These are phyloP conservation scores for Microtus richardsoni DNA, from an alignment of 2,113 vertebrate genomes.

Conservation along the genomic window DNA sequence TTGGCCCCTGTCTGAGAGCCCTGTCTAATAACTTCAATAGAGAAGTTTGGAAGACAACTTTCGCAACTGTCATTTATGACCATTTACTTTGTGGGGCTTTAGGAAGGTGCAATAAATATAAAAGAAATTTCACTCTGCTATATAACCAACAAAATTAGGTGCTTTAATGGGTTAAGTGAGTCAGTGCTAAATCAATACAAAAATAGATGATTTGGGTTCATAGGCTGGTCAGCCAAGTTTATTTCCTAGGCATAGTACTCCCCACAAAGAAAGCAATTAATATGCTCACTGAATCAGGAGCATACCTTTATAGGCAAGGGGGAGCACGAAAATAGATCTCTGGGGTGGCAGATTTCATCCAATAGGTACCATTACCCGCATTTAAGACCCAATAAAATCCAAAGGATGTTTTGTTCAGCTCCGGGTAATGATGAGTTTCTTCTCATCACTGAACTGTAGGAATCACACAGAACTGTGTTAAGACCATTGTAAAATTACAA, in stretches of 20 bases:
- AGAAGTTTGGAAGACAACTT: constrained; percentile 40
- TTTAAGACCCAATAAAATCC: constrained; percentile 53
- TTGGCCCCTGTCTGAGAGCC: neutral
- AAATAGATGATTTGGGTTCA: constrained; percentile 80
- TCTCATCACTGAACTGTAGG: constrained; percentile 27
- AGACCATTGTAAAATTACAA: constrained; percentile 50
- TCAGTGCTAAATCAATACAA: constrained; percentile 78
- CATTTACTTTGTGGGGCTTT: constrained; percentile 47
- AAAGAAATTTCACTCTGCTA: constrained; percentile 65
- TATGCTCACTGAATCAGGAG: constrained; percentile 61
- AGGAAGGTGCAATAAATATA: constrained; percentile 70
- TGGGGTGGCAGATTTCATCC: constrained; percentile 37
- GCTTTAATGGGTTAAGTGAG: constrained; percentile 74
- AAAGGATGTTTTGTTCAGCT: constrained; percentile 43
- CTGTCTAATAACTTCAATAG: neutral
- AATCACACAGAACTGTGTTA: neutral
- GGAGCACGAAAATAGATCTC: constrained; percentile 53
- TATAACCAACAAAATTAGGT: constrained; percentile 67
- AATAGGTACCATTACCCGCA: constrained; percentile 12
- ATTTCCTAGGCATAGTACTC: constrained; percentile 64
- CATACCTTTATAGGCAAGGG: constrained; percentile 41
- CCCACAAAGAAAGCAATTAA: constrained; percentile 69
- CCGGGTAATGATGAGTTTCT: constrained; percentile 25
- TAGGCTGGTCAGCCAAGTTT: constrained; percentile 80
- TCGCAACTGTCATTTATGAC: constrained; percentile 69